phyloP scores from a whole-genome alignment of 2,888 invertebrate species.

The Portevinia maculata region DNA sequence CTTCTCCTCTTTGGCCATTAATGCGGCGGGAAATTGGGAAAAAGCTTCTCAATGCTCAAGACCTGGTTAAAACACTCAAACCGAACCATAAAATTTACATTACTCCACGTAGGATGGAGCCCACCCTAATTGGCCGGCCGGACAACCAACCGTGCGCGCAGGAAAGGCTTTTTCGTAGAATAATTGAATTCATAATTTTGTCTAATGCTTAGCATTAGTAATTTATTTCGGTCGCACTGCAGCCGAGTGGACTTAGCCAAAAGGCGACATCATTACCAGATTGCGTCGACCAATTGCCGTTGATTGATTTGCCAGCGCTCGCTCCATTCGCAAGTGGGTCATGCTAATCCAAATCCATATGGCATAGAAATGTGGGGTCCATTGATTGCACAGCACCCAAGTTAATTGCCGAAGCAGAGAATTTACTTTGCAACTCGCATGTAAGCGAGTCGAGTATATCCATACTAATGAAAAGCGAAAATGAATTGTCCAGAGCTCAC shows the following conservation, averaged over 20 bases:
- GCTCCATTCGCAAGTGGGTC: conserved; percentile 60
- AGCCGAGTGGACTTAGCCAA: not conserved
- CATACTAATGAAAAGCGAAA: conserved; percentile 53
- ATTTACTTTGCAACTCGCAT: conserved; percentile 6
- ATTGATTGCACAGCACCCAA: conserved; percentile 25
- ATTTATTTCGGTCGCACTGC: conserved; percentile 57
- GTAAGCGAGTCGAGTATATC: not conserved
- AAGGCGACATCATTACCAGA: conserved; percentile 57
- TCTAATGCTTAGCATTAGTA: conserved; percentile 64
- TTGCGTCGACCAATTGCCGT: conserved; percentile 57
- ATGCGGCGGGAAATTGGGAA: conserved; percentile 68
- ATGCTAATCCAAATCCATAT: conserved; percentile 47
- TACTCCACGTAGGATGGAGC: conserved; percentile 49
- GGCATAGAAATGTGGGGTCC: conserved; percentile 40
- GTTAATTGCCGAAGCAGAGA: conserved; percentile 14
- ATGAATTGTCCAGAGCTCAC: conserved; percentile 25
- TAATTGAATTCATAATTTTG: conserved; percentile 74
- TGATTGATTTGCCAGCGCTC: conserved; percentile 62
- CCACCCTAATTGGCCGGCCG: conserved; percentile 53
- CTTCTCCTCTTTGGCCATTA: conserved; percentile 39
- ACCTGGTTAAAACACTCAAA: conserved; percentile 53
- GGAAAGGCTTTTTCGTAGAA: conserved; percentile 27
- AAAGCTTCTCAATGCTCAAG: conserved; percentile 34
- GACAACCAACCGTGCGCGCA: not conserved
- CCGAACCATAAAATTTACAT: conserved; percentile 59